Evolutionary conservation across 2,888 invertebrate genomes (phyloP).

Genomic region (Platycheirus rosarum): DNA sequence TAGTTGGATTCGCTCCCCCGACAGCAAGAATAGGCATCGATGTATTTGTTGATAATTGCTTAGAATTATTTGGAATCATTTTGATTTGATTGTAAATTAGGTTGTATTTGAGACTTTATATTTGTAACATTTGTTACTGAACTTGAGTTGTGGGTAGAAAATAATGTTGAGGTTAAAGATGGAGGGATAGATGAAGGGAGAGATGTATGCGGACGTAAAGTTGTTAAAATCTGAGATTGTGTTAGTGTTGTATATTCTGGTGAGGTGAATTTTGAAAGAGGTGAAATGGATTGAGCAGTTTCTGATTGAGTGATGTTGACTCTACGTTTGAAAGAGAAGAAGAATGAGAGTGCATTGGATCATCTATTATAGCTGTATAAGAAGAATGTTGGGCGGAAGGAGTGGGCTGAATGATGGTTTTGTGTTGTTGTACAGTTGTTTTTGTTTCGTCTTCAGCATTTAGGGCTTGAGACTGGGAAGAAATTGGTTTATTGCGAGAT

Average conservation of each 20-base stretch:
- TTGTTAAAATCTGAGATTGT: not conserved
- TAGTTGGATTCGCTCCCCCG: not conserved
- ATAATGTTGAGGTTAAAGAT: no score
- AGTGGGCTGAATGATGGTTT: not conserved
- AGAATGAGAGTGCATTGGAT: not conserved
- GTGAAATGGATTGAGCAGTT: not conserved
- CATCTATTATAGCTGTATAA: not conserved
- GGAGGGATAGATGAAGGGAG: no score
- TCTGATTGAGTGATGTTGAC: not conserved
- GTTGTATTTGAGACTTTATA: not conserved
- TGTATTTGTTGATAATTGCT: not conserved
- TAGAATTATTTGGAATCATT: not conserved
- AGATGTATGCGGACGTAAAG: no score
- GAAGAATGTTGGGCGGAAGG: not conserved
- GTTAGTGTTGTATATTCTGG: not conserved
- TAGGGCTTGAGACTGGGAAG: not conserved
- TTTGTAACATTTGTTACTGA: not conserved
- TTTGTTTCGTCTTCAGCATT: not conserved
- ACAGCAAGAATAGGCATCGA: constrained; percentile 1
- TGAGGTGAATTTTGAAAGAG: not conserved
- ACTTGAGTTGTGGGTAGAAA: not conserved
- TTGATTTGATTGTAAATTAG: not conserved
- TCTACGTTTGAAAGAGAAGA: not conserved
- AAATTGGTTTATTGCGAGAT: not conserved
- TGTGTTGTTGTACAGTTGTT: not conserved